Evolutionary conservation across 2,113 vertebrate genomes (phyloP).

Genomic region (Onychorhynchus coronatus): DNA sequence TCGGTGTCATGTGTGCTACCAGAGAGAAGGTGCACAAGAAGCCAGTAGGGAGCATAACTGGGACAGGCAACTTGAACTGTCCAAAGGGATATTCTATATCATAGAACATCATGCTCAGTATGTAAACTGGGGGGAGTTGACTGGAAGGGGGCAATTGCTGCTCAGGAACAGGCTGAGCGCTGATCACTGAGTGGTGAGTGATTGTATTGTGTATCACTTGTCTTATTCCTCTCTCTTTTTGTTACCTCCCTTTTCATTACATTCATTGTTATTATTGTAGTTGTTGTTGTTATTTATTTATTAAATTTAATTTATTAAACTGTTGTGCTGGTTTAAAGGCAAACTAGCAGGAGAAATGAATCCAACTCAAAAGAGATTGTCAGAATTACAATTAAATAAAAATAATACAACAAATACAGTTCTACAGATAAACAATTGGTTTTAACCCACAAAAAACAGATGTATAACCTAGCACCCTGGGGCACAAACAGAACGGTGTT

Average conservation of each 20-base stretch:
- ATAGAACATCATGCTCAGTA: accelerated
- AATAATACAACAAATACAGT: too few relatives aligned
- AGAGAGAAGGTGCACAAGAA: neutral
- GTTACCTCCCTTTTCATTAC: neutral
- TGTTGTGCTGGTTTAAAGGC: too few relatives aligned
- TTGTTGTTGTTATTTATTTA: neutral
- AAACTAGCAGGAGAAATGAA: too few relatives aligned
- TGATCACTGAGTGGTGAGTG: neutral
- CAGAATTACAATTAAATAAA: too few relatives aligned
- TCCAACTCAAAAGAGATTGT: too few relatives aligned
- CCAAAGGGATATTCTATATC: neutral
- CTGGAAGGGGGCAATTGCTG: neutral
- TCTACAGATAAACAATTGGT: too few relatives aligned
- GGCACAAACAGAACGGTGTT: too few relatives aligned
- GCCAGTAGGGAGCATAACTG: accelerated
- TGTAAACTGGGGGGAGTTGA: neutral
- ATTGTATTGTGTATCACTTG: accelerated
- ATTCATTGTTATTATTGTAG: neutral
- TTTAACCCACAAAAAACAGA: too few relatives aligned
- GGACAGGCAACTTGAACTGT: neutral
- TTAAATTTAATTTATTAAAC: neutral
- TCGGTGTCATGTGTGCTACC: neutral
- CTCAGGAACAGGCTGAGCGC: neutral
- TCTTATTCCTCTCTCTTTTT: neutral
- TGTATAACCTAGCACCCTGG: too few relatives aligned